These are phyloP conservation scores for Proctacanthus coquilletti DNA, from an alignment of 1,140 invertebrate genomes.

Conservation along the genomic window DNA sequence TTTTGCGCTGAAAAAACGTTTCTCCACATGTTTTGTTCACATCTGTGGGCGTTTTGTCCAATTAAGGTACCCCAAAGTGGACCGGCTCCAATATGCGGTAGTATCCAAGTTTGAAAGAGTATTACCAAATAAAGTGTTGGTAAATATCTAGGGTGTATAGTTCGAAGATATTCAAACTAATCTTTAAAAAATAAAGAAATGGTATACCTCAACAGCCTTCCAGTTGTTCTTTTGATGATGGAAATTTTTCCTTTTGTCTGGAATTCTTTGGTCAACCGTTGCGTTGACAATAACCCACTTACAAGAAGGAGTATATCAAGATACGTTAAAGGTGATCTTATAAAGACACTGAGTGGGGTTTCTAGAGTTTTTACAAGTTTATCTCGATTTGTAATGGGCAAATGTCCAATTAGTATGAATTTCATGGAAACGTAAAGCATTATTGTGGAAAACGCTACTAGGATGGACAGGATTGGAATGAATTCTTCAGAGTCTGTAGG, in stretches of 20 bases:
- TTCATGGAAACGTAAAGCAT: conserved; percentile 44
- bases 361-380: conserved; percentile 44
- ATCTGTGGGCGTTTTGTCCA: conserved; percentile 42
- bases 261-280: conserved; percentile 38
- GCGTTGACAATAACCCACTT: conserved; percentile 45
- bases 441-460: conserved; percentile 39
- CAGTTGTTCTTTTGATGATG: conserved; percentile 39
- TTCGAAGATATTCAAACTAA: conserved; percentile 5
- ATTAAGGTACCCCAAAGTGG: conserved; percentile 50
- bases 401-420: conserved; percentile 38
- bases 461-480: conserved; percentile 37
- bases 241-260: conserved; percentile 34
- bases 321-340: conserved; percentile 43
- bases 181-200: conserved; percentile 1
- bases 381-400: conserved; percentile 43
- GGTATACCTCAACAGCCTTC: conserved; percentile 37
- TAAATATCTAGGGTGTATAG: conserved; percentile 36
- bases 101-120: conserved; percentile 50
- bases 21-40: conserved; percentile 51
- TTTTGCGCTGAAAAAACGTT: conserved; percentile 55
- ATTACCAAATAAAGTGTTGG: conserved; percentile 48
- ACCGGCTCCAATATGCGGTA: conserved; percentile 47
- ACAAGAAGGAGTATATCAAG: conserved; percentile 47
- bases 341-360: conserved; percentile 36
- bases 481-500: conserved; percentile 5